Evolutionary conservation across 2,113 vertebrate genomes (phyloP), one percentile per base, ranked within the genome.

Genomic region (Gavia stellata): DNA sequence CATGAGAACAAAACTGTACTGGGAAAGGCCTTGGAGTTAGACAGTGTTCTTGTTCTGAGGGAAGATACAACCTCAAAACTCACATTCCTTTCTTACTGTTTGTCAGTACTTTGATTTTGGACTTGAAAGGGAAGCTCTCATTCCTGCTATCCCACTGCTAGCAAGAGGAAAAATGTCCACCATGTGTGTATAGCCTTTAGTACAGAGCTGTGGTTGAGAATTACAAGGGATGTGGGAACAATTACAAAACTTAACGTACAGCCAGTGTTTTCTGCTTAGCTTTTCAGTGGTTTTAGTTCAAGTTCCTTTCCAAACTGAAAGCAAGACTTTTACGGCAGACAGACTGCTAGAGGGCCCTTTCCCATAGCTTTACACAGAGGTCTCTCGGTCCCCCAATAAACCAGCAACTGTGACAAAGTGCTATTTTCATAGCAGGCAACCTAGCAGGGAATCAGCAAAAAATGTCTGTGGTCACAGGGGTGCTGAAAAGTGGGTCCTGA

Each of bases 61-160:
- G 44, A 91, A 71, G 63, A 75, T 16, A 42, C 6, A 85, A 36
- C 44, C 31, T 87, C 84, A 90, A 58, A 92, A 91, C 10, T 74
- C 42, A 47, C 67, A 90, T 72, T 28, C 17, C 14, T 52, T 8
- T 80, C 31, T 62, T 33, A 26, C 16, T 73, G 5, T 88, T 93
- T 80, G 85, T 92, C 58, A 80, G 28, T 82, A 66, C 78, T 93
- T 94, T 65, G 58, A 82, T 80, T 95, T 63, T 77, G 78, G 31
- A 80, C 58, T 95, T 92, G 40, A 94, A 94, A 92, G 58, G 33
- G 25, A 68, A 68, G 19, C 34, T 91, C 10, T 2, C 66, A 88
- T 91, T 93, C 78, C 62, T 85, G 49, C 44, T 68, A 14, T 52
- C 75, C 83, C 77, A 47, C 89, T 92, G 70, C 58, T 59, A 89